Evolutionary conservation across 2,888 invertebrate genomes (phyloP).

Genomic region (Phyllotreta cruciferae): DNA sequence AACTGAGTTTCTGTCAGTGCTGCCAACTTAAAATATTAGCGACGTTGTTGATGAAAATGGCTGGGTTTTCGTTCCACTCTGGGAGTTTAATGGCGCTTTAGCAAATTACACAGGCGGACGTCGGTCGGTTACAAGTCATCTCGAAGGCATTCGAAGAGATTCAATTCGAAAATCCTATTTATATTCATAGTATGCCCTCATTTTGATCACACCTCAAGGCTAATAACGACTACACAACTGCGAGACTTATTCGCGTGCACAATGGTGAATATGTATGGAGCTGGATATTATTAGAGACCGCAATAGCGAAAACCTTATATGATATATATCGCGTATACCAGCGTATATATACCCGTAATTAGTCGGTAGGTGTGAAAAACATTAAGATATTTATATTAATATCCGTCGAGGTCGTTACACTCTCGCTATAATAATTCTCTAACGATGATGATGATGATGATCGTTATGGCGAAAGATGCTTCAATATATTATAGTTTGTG

Average conservation of each 20-base stretch:
- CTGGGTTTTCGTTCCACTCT: no score
- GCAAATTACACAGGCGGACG: background rate
- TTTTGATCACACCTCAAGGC: constrained; percentile 29
- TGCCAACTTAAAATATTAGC: no score
- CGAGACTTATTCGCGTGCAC: constrained; percentile 18
- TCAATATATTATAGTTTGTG: no score
- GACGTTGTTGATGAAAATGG: no score
- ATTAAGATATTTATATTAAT: constrained; percentile 31
- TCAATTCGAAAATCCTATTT: constrained; percentile 25
- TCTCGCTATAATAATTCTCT: background rate
- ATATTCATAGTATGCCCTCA: constrained; percentile 30
- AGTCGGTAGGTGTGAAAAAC: constrained; percentile 33
- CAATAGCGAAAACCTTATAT: constrained; percentile 27
- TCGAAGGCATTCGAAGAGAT: constrained; percentile 16
- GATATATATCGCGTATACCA: constrained; percentile 28
- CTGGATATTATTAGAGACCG: constrained; percentile 11
- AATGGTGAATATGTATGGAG: constrained; percentile 26
- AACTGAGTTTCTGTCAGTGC: no score
- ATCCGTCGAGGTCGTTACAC: constrained; percentile 25
- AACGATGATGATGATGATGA: no score
- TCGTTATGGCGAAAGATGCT: no score
- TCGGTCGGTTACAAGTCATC: background rate
- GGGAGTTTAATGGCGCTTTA: no score
- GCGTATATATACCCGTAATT: constrained; percentile 12
- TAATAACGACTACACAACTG: constrained; percentile 20